Evolutionary conservation across 1,140 invertebrate species (phyloP).

Genomic region (Hesperophylax magnus): DNA sequence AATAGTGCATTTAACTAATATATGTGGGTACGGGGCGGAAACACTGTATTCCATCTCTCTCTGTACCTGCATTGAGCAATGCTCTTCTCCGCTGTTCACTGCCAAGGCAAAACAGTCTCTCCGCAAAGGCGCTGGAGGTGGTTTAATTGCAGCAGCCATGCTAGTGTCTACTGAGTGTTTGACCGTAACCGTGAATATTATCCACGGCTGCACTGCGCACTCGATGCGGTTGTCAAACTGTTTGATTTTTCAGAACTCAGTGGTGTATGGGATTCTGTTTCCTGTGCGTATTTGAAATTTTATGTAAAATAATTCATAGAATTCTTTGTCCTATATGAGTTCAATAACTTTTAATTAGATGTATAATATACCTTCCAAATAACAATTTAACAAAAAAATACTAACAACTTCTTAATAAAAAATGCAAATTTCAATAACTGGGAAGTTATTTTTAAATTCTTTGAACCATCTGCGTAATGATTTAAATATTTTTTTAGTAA

Average conservation of each 20-base stretch:
- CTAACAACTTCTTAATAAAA: no score
- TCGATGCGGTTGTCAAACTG: neutral
- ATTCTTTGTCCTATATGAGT: no score
- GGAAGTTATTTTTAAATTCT: no score
- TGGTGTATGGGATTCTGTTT: no score
- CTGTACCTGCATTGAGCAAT: conserved; percentile 21
- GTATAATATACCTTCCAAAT: no score
- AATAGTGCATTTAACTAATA: conserved; percentile 37
- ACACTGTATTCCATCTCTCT: neutral
- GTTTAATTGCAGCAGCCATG: neutral
- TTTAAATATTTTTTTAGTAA: no score
- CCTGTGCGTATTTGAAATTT: no score
- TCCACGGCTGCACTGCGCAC: conserved; percentile 6
- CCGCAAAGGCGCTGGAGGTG: neutral
- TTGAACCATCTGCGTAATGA: no score
- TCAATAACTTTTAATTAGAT: no score
- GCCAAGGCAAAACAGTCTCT: conserved; percentile 35
- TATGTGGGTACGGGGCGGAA: neutral
- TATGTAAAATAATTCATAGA: no score
- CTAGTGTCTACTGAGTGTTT: neutral
- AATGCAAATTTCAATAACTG: no score
- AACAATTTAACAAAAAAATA: no score
- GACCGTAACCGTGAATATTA: conserved; percentile 40
- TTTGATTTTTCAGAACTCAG: neutral
- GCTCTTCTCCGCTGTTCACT: conserved; percentile 31